These are phyloP conservation scores for Pelodytes ibericus DNA, from an alignment of 2,797 vertebrate genomes.

Conservation along the genomic window DNA sequence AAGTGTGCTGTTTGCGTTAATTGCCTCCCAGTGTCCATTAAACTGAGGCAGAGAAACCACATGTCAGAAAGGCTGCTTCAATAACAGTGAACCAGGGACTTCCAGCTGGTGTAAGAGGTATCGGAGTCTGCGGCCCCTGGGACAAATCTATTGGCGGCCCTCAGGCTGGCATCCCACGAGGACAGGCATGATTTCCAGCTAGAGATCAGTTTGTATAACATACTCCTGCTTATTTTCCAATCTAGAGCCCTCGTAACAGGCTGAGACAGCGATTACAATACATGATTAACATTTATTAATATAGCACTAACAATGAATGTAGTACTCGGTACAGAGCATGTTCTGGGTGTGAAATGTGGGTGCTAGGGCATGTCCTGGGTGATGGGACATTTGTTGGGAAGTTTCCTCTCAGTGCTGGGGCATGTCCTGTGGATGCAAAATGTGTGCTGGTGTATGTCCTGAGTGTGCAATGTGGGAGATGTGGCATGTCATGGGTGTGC, in stretches of 20 bases:
- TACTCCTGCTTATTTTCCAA: slow-evolving; percentile 25
- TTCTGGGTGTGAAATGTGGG: no score
- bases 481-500: no score
- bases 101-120: not conserved
- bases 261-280: slow-evolving; percentile 5
- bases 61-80: not conserved
- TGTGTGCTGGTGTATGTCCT: no score
- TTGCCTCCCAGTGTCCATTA: not conserved
- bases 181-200: slow-evolving; percentile 22
- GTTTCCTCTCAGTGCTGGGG: no score
- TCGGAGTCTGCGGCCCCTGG: not conserved
- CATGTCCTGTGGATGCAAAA: no score
- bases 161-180: not conserved
- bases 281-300: no score
- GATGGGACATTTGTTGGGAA: no score
- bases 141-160: slow-evolving; percentile 10
- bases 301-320: no score
- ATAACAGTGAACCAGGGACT: not conserved
- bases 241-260: not conserved
- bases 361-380: no score
- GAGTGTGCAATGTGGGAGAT: no score
- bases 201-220: slow-evolving; percentile 20
- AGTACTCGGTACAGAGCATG: no score
- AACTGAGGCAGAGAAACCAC: not conserved
- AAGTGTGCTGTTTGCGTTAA: not conserved